Evolutionary conservation across 2,113 vertebrate species (phyloP), one percentile per base, ranked within the genome.

Genomic region (Cyanocitta stelleri): DNA sequence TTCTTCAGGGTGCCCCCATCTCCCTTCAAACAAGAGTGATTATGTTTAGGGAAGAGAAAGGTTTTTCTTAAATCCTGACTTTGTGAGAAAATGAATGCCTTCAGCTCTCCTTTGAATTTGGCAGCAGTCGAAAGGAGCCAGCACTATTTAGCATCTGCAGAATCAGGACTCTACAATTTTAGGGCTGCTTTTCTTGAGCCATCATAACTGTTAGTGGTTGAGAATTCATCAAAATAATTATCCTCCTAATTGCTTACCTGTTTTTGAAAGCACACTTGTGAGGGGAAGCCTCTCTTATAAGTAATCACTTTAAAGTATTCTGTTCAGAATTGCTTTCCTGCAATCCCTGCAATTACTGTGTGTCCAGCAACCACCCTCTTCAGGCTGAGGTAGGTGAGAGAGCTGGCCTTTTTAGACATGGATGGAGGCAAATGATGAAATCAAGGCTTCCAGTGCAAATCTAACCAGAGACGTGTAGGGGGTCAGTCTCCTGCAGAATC

Each of bases 181-280:
- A 94, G 63, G 67, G 64, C 55, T 94, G 74, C 81, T 83, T 83
- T 90, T 77, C 82, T 88, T 58, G 20, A 90, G 72, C 63, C 75
- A 85, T 80, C 44, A 9, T 78, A 88, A 81, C 56, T 81, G 52
- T 67, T 64, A 96, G 56, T 64, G 68, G 76, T 54, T 90, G 79
- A 81, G 83, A 90, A 90, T 90, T 95, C 93, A 90, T 86, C 83
- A 94, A 37, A 93, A 78, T 94, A 93, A 96, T 94, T 96, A 84
- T 87, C 35, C 44, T 86, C 49, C 52, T 95, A 94, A 96, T 92
- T 61, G 69, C 76, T 58, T 78, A 93, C 92, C 80, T 96, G 85
- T 81, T 89, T 91, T 62, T 87, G 76, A 88, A 95, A 95, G 85
- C 68, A 86, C 75, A 63, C 49, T 96, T 86, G 80, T 1, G 39